Base-by-base conservation (phyloP, 2,888 invertebrate genomes). In the Parapristionchus giblindavisi region DNA sequence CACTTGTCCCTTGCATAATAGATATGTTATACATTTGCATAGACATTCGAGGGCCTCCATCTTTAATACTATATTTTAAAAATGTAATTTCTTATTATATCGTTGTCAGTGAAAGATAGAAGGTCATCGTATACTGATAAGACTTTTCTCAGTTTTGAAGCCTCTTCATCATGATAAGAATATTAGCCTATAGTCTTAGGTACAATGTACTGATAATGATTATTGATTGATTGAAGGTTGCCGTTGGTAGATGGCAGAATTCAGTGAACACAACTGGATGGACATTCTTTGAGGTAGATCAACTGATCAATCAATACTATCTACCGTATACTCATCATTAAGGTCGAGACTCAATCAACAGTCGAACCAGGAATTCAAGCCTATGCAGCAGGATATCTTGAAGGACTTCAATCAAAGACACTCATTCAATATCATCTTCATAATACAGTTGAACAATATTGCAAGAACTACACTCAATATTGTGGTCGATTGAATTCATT, bases 381-480 rank as follows among this genome's bases (percentile, higher is more conserved):
- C 2, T 87, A 87, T 66, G 79, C 87, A 5, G 87, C 87, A n/a
- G 87, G 87, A 43, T 80, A 83, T 54, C 77, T 87, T 2, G 87
- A 87, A 71, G 87, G 72, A 27, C 48, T 58, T 32, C 72, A 43
- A 21, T 72, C 72, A 34, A 72, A 72, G 58, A 51, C 48, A 11
- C 27, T 72, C 48, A 72, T 72, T 27, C 65, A 75, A 43, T 78
- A 77, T 56, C 77, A 77, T 56, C 60, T 83, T 29, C 56, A 65
- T 36, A 83, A 83, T 71, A 80, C 78, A 2, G 71, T 83, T 51
- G 51, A 72, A 52, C 73, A 75, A 36, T 83, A 83, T 74, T 83
- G 84, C 72, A 77, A 76, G 36, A 87, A 85, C 66, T 87, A 82
- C 81, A 84, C 84, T 32, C 77, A 77, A 52, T 87, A 85, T 73